Percentiles rank a stretch among this genome's conserved stretches.
Conservation (phyloP, 1,140 invertebrate species). For the Steinernema khuongi region DNA sequence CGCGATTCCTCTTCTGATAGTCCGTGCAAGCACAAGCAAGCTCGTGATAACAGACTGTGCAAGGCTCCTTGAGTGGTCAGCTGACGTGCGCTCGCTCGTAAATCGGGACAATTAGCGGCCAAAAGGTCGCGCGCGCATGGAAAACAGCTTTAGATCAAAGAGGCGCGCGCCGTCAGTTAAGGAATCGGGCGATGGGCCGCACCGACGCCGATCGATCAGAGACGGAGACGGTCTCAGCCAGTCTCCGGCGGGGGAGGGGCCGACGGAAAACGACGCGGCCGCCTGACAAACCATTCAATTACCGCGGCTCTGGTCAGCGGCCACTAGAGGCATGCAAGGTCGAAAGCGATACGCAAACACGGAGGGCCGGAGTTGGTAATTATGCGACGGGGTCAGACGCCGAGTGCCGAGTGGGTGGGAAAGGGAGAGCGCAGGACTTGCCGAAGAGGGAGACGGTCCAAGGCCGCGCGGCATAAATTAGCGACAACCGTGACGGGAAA, state of each 20-base stretch:
- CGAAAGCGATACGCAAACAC: conserved; percentile 16
- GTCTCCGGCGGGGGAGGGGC: not conserved
- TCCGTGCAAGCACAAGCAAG: no score
- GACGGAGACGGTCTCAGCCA: not conserved
- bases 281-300: not conserved
- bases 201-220: conserved; percentile 9
- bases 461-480: not conserved
- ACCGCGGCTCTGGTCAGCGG: not conserved
- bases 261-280: not conserved
- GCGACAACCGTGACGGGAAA: conserved; percentile 16
- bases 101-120: not conserved
- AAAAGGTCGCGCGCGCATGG: not conserved
- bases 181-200: not conserved
- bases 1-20: no score
- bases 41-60: not conserved
- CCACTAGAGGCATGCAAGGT: conserved; percentile 4
- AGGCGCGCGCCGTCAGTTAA: not conserved
- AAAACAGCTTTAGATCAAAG: conserved; percentile 7
- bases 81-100: not conserved
- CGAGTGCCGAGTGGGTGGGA: conserved; percentile 11
- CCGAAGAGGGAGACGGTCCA: not conserved
- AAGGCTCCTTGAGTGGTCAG: not conserved
- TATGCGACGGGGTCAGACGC: not conserved
- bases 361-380: conserved; percentile 3
- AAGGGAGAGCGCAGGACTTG: not conserved